Conservation (phyloP, 2,797 vertebrate genomes). For the Gorsachius magnificus region DNA sequence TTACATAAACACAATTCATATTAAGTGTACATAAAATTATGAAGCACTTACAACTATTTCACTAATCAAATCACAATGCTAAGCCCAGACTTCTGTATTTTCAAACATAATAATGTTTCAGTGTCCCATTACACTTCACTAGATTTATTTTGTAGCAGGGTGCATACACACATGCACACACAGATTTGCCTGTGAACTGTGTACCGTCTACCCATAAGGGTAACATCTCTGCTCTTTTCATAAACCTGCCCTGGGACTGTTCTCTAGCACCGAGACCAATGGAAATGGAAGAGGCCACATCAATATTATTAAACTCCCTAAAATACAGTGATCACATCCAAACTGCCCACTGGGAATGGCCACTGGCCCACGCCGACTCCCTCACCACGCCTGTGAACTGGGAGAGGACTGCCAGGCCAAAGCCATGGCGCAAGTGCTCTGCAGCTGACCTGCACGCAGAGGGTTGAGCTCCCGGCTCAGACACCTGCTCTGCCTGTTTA, state of each 20-base stretch:
- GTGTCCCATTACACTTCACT: not conserved
- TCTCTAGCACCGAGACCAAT: not conserved
- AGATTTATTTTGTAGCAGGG: not conserved
- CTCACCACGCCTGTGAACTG: not conserved
- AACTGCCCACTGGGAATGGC: not conserved
- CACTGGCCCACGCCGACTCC: not conserved
- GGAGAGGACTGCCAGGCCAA: not conserved
- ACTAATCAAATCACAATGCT: accelerated
- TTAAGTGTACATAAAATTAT: not conserved
- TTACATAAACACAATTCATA: not conserved
- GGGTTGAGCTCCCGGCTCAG: not conserved
- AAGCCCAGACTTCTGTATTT: not conserved
- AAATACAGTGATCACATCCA: accelerated
- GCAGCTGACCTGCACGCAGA: not conserved
- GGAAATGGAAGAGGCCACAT: not conserved
- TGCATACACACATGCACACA: not conserved
- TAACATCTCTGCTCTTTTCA: not conserved
- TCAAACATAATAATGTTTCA: not conserved
- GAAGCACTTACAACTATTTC: not conserved
- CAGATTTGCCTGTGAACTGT: not conserved
- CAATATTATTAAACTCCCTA: not conserved
- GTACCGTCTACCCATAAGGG: not conserved
- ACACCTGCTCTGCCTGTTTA: not conserved
- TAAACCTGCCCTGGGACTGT: not conserved
- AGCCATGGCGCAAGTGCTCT: not conserved